Evolutionary conservation across 2,888 invertebrate genomes (phyloP).

Genomic region (Scotopteryx bipunctaria): DNA sequence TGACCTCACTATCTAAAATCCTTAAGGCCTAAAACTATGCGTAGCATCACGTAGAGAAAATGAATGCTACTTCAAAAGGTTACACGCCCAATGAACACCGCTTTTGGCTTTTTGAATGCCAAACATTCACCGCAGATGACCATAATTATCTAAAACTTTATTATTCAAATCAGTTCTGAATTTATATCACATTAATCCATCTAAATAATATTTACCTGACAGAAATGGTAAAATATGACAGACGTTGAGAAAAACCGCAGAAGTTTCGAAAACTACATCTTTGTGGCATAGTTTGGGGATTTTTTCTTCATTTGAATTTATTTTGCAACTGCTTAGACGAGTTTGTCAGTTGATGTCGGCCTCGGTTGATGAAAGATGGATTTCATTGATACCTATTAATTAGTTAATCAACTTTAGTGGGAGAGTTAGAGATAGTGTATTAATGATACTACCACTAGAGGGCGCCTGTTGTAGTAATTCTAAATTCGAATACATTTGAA

Average conservation of each 20-base stretch:
- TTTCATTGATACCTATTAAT: not conserved
- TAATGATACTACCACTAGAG: too few species aligned
- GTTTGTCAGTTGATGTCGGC: not conserved
- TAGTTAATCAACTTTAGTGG: too few species aligned
- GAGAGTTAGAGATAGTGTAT: too few species aligned
- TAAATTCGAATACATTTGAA: too few species aligned
- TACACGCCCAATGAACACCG: constrained; percentile 17
- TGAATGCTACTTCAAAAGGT: constrained; percentile 11
- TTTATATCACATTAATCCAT: too few species aligned
- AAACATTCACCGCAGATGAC: constrained; percentile 19
- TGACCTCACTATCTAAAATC: too few species aligned
- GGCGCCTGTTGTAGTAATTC: too few species aligned
- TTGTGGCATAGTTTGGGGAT: not conserved
- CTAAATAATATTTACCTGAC: too few species aligned
- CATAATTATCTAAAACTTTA: constrained; percentile 5
- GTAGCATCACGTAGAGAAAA: constrained; percentile 9
- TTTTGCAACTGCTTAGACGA: not conserved
- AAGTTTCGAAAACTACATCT: not conserved
- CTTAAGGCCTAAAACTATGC: too few species aligned
- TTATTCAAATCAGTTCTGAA: too few species aligned
- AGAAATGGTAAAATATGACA: not conserved
- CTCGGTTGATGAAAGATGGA: not conserved
- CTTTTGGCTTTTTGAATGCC: constrained; percentile 21
- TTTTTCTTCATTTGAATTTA: not conserved
- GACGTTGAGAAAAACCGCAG: constrained; percentile 13